Evolutionary conservation across 1,140 invertebrate genomes (phyloP).

Genomic region (Apis mellifera): Amel_HAv3.1 CM009935.2:13268001-13268500

Average conservation of each 20-base stretch:
- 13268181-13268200: neutral
- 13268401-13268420: conserved; percentile 57
- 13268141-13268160: too few species aligned
- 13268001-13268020: too few species aligned
- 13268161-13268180: neutral
- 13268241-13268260: neutral
- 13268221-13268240: neutral
- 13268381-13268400: neutral
- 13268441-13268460: conserved; percentile 70
- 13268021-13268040: too few species aligned
- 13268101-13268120: too few species aligned
- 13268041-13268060: too few species aligned
- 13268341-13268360: too few species aligned
- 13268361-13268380: neutral
- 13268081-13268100: too few species aligned
- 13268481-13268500: neutral
- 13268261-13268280: neutral
- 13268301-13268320: neutral
- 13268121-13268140: too few species aligned
- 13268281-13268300: neutral
- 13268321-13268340: too few species aligned
- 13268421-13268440: conserved; percentile 54
- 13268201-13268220: neutral
- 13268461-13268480: conserved; percentile 2
- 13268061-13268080: too few species aligned